Conservation (phyloP, 2,797 vertebrate genomes). For the Lepidocolaptes lacrymiger region DNA sequence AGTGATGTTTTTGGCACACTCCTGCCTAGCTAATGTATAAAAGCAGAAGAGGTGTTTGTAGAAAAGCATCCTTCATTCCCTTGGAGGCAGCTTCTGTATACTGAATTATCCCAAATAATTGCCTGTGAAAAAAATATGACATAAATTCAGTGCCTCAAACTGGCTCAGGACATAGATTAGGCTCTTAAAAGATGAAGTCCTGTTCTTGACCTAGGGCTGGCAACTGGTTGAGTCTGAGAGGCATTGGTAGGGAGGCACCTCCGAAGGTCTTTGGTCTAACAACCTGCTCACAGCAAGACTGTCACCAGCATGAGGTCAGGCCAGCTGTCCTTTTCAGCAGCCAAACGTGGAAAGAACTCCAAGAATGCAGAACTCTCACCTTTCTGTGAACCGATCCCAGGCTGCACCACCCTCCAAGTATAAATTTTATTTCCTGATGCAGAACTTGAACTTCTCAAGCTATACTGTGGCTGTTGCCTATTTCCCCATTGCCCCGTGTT, state of each 20-base stretch:
- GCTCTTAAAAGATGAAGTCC: not conserved
- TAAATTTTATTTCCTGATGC: not conserved
- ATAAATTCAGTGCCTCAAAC: not conserved
- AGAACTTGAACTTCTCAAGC: not conserved
- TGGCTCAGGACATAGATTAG: not conserved
- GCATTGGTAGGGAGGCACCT: not conserved
- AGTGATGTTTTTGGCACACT: not conserved
- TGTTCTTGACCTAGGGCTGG: not conserved
- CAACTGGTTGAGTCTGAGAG: not conserved
- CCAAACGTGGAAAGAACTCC: not conserved
- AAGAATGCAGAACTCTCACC: not conserved
- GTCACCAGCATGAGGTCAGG: not conserved
- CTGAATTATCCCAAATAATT: not conserved
- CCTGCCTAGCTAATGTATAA: not conserved
- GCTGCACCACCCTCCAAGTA: not conserved
- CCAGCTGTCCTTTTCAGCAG: not conserved
- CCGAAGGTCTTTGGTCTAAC: not conserved
- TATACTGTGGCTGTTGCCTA: accelerated
- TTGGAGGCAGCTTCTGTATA: not conserved
- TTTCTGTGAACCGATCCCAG: not conserved
- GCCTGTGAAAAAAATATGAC: not conserved
- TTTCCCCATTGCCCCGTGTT: not conserved
- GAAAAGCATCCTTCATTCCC: not conserved
- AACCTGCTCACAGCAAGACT: not conserved
- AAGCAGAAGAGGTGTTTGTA: not conserved